A percentile compares a stretch with the other conserved stretches of the same genome.
Evolutionary conservation across 2,113 vertebrate genomes (phyloP).

Genomic region (Cyprinodon brontotheroides): DNA sequence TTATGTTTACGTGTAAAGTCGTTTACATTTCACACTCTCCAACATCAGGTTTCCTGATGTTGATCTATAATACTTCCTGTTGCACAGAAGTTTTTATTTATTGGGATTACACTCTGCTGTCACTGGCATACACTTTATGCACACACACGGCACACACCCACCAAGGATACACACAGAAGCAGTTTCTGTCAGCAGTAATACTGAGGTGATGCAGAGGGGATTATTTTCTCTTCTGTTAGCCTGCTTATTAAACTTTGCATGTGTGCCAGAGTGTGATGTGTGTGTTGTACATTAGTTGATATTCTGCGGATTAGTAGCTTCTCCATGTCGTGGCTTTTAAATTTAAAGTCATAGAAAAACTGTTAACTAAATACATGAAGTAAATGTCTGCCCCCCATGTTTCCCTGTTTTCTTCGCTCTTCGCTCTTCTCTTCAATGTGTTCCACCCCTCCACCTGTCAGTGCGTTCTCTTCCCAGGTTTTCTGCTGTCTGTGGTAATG

Average conservation of each 20-base stretch:
- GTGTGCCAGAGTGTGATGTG: slow-evolving; percentile 1
- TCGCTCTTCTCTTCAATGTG: background rate
- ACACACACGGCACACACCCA: background rate
- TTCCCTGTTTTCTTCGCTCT: background rate
- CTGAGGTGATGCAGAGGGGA: slow-evolving; percentile 60
- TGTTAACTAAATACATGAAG: slow-evolving; percentile 8
- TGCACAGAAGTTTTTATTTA: slow-evolving; percentile 57
- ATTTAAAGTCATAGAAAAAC: slow-evolving; percentile 21
- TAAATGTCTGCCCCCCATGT: slow-evolving; percentile 4
- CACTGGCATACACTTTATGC: slow-evolving; percentile 27
- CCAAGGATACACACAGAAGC: slow-evolving; percentile 27
- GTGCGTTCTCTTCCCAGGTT: slow-evolving; percentile 5
- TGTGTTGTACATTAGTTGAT: slow-evolving; percentile 24
- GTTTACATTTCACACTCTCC: slow-evolving; percentile 16
- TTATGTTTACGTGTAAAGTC: too few species aligned
- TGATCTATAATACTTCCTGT: slow-evolving; percentile 40
- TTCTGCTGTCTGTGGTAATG: slow-evolving; percentile 29
- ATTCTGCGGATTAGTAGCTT: slow-evolving; percentile 49
- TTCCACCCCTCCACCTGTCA: slow-evolving; percentile 26
- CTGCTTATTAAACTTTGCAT: slow-evolving; percentile 48
- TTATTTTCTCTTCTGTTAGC: slow-evolving; percentile 59
- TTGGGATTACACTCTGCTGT: slow-evolving; percentile 55
- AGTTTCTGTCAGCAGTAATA: slow-evolving; percentile 53
- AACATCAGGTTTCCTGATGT: slow-evolving; percentile 42
- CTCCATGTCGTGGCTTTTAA: slow-evolving; percentile 24